Evolutionary conservation across 2,888 invertebrate genomes (phyloP), one percentile per base, ranked within the genome.

Genomic region (Aspidapion aeneum): DNA sequence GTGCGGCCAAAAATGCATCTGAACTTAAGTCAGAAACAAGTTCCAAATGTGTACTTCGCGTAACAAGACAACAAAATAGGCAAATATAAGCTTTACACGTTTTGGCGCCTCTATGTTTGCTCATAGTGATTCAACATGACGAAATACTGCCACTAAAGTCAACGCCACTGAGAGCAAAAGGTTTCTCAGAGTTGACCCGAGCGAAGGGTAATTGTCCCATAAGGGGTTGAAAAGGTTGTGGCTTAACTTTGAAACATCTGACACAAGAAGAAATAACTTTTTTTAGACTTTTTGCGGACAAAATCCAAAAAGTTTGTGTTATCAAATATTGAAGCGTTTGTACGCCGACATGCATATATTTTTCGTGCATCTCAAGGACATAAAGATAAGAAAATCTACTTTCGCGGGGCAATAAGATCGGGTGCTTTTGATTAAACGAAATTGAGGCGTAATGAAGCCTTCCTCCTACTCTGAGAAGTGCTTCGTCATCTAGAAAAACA

Each of bases 1-100:
- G 61, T 1, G 70, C 67, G 2, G 68, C 63, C n/a, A 74, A 18
- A 57, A 74, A 74, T 7, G 35, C 35, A 12, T 35, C 35, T 7
- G 5, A 7, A 7, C 5, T 7, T 7, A 35, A 12, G 12, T 12
- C 12, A 12, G 35, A 35, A 35, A 35, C 35, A 35, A 35, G 35
- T 12, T 35, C 35, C 12, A 35, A 12, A 35, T 35, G 35, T 7
- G 12, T 3, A 35, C 5, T 12, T 12, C 12, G 3, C 5, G 35
- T 35, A 35, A 12, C 35, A 35, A 7, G 12, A 35, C 35, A 35
- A 7, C 3, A n/a, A n/a, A n/a, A n/a, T n/a, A n/a, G n/a, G n/a
- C n/a, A n/a, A n/a, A n/a, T n/a, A n/a, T n/a, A n/a, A n/a, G n/a
- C n/a, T n/a, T n/a, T n/a, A n/a, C n/a, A n/a, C n/a, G n/a, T n/a